These are phyloP conservation scores for Drosophila sechellia DNA, from an alignment of 1,140 invertebrate species.

Conservation along the genomic window DNA sequence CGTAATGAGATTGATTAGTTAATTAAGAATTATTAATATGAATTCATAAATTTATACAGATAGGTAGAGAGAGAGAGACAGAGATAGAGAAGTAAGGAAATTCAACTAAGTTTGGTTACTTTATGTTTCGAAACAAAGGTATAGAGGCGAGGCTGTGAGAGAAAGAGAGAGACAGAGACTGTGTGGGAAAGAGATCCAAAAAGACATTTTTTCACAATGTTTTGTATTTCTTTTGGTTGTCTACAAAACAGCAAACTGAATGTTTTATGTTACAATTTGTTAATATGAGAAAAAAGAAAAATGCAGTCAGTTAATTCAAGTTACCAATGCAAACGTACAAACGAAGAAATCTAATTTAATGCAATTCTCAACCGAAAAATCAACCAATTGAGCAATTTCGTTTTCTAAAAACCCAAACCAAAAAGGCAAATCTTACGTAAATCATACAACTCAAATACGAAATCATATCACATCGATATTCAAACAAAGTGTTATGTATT, in stretches of 20 bases:
- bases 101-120: conserved; percentile 24
- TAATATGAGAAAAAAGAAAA: conserved; percentile 30
- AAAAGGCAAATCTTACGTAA: conserved; percentile 27
- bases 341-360: conserved; percentile 40
- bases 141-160: conserved; percentile 27
- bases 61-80: conserved; percentile 9
- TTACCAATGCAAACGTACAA: conserved; percentile 59
- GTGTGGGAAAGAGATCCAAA: conserved; percentile 78
- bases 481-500: conserved; percentile 58
- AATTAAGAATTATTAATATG: conserved; percentile 29
- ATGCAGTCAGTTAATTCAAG: conserved; percentile 38
- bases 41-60: conserved; percentile 44
- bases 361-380: conserved; percentile 30
- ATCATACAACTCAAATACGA: conserved; percentile 26
- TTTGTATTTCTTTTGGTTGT: conserved; percentile 45
- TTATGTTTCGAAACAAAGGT: conserved; percentile 22
- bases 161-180: conserved; percentile 25
- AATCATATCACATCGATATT: conserved; percentile 72
- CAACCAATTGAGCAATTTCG: conserved; percentile 47
- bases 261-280: conserved; percentile 66
- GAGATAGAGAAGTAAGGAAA: conserved; percentile 4
- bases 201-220: conserved; percentile 78
- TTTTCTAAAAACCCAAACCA: conserved; percentile 25
- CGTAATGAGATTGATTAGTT: conserved; percentile 27
- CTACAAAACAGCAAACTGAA: conserved; percentile 56